phyloP scores from a whole-genome alignment of 2,113 vertebrate species.

The Calypte anna region DNA sequence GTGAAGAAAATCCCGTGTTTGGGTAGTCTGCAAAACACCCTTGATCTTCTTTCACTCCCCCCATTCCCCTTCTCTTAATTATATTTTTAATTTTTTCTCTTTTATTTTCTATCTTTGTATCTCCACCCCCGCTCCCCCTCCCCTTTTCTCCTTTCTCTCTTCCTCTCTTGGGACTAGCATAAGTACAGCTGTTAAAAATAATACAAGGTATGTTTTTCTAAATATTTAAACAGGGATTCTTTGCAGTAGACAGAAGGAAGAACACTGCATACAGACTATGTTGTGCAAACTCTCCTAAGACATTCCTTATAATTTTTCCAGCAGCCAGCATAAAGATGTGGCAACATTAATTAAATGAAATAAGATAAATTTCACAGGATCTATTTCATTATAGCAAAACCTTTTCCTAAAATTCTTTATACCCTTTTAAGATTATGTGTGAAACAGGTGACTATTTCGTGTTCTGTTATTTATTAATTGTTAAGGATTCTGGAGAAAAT shows the following conservation, averaged over 20 bases:
- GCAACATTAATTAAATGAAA: slow-evolving; percentile 54
- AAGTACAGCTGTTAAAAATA: slow-evolving; percentile 45
- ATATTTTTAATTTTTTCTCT: not conserved
- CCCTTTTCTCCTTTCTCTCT: too few species aligned
- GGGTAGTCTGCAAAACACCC: not conserved
- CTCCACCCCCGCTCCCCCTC: not conserved
- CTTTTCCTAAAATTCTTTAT: not conserved
- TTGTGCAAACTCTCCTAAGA: slow-evolving; percentile 53
- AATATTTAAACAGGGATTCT: slow-evolving; percentile 63
- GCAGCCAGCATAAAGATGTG: slow-evolving; percentile 54
- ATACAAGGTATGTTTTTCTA: slow-evolving; percentile 60
- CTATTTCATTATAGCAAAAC: slow-evolving; percentile 28
- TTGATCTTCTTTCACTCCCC: not conserved
- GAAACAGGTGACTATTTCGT: not conserved
- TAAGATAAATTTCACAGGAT: slow-evolving; percentile 38
- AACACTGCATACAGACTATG: slow-evolving; percentile 34
- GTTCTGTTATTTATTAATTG: not conserved
- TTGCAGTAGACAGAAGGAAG: slow-evolving; percentile 63
- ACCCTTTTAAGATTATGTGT: not conserved
- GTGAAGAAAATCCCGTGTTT: not conserved
- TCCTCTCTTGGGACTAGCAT: not conserved
- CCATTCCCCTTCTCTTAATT: not conserved
- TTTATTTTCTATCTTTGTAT: not conserved
- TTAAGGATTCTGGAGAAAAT: not conserved
- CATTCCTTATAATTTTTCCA: slow-evolving; percentile 44